Evolutionary conservation across 2,888 invertebrate genomes (phyloP).

Genomic region (Lasius platythorax): DNA sequence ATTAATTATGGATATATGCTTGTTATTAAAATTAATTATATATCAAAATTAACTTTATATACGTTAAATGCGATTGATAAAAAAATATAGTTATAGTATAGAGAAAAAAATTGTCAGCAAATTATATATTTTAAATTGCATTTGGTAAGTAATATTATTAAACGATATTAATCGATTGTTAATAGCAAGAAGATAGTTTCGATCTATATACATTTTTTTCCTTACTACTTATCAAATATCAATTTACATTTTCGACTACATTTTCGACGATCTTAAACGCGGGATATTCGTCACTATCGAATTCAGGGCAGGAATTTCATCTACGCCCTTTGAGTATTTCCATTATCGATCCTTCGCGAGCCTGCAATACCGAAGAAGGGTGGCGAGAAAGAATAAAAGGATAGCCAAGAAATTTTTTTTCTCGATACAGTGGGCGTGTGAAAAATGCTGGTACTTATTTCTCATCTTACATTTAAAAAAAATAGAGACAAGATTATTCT

Average conservation of each 20-base stretch:
- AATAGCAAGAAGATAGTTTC: neutral
- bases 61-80: neutral
- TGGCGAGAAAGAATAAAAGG: conserved; percentile 11
- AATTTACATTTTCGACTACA: conserved; percentile 40
- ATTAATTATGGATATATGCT: neutral
- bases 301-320: conserved; percentile 51
- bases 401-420: conserved; percentile 20
- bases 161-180: conserved; percentile 18
- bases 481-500: neutral
- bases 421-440: neutral
- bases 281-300: conserved; percentile 49
- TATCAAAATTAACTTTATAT: neutral
- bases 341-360: conserved; percentile 49
- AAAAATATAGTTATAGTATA: neutral
- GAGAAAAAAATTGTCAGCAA: neutral
- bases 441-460: conserved; percentile 22
- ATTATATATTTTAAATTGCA: neutral
- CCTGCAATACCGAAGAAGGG: conserved; percentile 32
- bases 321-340: conserved; percentile 45
- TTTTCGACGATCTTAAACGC: conserved; percentile 46
- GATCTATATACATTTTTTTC: neutral
- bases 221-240: conserved; percentile 38
- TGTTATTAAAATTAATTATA: neutral
- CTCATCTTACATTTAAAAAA: conserved; percentile 15
- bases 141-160: neutral